Conservation (phyloP, 2,888 invertebrate genomes). For the Hybos culiciformis region DNA sequence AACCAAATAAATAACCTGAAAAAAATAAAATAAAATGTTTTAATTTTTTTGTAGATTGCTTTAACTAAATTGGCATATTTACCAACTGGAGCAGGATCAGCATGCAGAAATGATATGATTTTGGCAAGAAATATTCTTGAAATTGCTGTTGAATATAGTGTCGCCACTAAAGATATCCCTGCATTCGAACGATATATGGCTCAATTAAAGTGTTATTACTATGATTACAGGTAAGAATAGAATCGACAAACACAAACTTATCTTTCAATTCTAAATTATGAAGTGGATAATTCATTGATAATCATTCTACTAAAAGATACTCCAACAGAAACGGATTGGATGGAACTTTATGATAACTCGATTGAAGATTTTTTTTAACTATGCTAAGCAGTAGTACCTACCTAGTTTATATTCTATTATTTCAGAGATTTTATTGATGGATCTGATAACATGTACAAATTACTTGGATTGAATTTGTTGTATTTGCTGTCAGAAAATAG, state of each 20-base stretch:
- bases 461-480: slow-evolving; percentile 85
- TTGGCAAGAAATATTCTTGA: slow-evolving; percentile 85
- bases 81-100: slow-evolving; percentile 62
- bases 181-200: slow-evolving; percentile 96
- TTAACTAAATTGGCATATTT: slow-evolving; percentile 71
- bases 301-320: no score
- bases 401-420: slow-evolving; percentile 10
- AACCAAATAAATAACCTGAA: background rate
- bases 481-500: slow-evolving; percentile 90
- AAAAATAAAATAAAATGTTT: slow-evolving; percentile 5
- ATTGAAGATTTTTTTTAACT: no score
- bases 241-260: no score
- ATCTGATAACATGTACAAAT: slow-evolving; percentile 86
- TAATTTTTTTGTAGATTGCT: slow-evolving; percentile 47
- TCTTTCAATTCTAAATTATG: no score
- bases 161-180: slow-evolving; percentile 81
- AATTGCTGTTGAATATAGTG: slow-evolving; percentile 93
- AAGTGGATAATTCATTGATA: no score
- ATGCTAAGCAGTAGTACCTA: no score
- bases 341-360: no score
- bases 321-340: no score
- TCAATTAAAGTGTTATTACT: slow-evolving; percentile 93
- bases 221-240: slow-evolving; percentile 84
- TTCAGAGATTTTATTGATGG: slow-evolving; percentile 68
- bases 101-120: slow-evolving; percentile 66